Evolutionary conservation across 1,140 invertebrate species (phyloP), one percentile per base, ranked within the genome.

Genomic region (Eciton burchellii): DNA sequence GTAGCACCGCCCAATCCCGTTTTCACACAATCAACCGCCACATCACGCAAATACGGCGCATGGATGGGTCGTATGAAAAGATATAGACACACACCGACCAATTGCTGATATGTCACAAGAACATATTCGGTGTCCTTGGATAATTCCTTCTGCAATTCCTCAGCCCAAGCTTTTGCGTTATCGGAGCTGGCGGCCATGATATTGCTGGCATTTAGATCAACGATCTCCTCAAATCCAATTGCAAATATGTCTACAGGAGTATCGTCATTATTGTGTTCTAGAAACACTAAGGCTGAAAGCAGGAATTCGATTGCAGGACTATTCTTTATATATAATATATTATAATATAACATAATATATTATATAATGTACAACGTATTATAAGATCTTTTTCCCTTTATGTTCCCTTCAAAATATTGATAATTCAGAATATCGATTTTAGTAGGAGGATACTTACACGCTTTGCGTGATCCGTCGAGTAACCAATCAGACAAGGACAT

Each of bases 161-260:
- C 97, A 82, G 98, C 98, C 99, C 99, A 99, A 62, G 97, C 96
- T 94, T 97, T 97, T 47, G 99, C 98, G 95, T 99, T 99, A 85
- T 99, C 98, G 4, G 97, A 97, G 93, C 98, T 99, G 12, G 98
- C 98, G 85, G 98, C 98, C 94, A 99, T 97, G 86, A 99, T 99
- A 93, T 99, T 99, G 77, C 97, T 97, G 4, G 99, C 99, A 95
- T 99, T 99, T 60, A 99, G 94, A 95, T 99, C 99, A 11, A 99
- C 99, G 87, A 99, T 99, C 96, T 99, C 99, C 94, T 99, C 98
- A 94, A 99, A 99, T 21, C 99, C 99, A 91, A 99, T 98, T 3
- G 98, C 98, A 95, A 97, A 99, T 73, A 99, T 97, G 94, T 99
- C 99, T 45, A 97, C 96, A 54, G 96, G 96, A 84, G 96, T 94